A percentile compares a stretch with the other conserved stretches of the same genome.
Evolutionary conservation across 1,140 invertebrate genomes (phyloP).

Genomic region (Archivesica marissinica): DNA sequence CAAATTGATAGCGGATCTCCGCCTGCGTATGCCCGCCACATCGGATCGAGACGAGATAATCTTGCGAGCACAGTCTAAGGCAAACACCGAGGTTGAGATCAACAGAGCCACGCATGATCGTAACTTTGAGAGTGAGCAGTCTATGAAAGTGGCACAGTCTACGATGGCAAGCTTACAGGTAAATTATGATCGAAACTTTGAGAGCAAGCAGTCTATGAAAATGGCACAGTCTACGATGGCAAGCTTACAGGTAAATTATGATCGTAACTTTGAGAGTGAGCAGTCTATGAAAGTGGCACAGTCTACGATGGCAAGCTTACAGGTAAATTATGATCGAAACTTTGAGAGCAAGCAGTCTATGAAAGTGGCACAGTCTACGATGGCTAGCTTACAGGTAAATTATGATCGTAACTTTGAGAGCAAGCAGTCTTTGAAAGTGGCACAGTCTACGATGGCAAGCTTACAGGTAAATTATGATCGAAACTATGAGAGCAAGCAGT

Average conservation of each 20-base stretch:
- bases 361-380: conserved; percentile 82
- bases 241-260: conserved; percentile 81
- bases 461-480: too few relatives aligned
- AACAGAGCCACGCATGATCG: conserved; percentile 63
- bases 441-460: too few relatives aligned
- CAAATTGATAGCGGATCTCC: conserved; percentile 81
- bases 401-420: conserved; percentile 78
- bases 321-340: conserved; percentile 80
- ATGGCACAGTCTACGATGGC: conserved; percentile 82
- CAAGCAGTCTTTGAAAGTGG: conserved; percentile 80
- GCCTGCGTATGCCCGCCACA: conserved; percentile 83
- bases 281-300: conserved; percentile 83
- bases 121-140: conserved; percentile 80
- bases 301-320: conserved; percentile 81
- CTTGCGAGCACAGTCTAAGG: conserved; percentile 75
- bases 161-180: conserved; percentile 83
- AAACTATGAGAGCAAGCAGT: conserved; percentile 80
- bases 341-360: conserved; percentile 81
- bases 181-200: conserved; percentile 75
- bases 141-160: conserved; percentile 82
- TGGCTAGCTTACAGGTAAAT: conserved; percentile 82
- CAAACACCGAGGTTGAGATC: conserved; percentile 69
- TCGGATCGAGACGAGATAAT: conserved; percentile 82
- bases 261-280: conserved; percentile 77
- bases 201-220: conserved; percentile 79